Percentiles rank a stretch among this genome's conserved stretches.
Evolutionary conservation across 2,888 invertebrate genomes (phyloP).

Genomic region (Cancer borealis): DNA sequence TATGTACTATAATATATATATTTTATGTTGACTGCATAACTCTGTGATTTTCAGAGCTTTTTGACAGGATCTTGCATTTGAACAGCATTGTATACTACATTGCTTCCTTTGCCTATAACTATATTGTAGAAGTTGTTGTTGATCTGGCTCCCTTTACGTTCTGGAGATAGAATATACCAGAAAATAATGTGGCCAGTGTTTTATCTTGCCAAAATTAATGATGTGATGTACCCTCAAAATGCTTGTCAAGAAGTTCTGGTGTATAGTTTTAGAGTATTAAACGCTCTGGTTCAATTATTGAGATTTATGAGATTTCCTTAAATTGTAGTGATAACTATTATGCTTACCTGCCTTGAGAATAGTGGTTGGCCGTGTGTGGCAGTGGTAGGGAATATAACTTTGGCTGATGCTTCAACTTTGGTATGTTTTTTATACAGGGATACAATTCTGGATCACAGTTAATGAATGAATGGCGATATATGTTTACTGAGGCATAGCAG

Average conservation of each 20-base stretch:
- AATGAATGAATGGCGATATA: constrained; percentile 17
- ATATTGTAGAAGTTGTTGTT: background rate
- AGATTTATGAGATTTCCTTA: constrained; percentile 52
- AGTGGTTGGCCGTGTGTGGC: constrained; percentile 30
- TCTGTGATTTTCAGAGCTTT: constrained; percentile 69
- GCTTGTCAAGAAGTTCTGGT: constrained; percentile 66
- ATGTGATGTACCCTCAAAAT: background rate
- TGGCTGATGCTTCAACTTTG: constrained; percentile 23
- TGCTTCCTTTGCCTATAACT: background rate
- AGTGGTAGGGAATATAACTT: constrained; percentile 5
- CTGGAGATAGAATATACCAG: background rate
- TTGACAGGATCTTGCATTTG: constrained; percentile 55
- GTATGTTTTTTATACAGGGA: constrained; percentile 48
- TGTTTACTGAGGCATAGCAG: constrained; percentile 32
- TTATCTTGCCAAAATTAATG: background rate
- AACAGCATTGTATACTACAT: background rate
- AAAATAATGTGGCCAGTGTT: background rate
- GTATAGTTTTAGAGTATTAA: constrained; percentile 61
- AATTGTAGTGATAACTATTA: constrained; percentile 40
- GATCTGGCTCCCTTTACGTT: background rate
- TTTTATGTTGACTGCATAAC: constrained; percentile 54
- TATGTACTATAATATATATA: background rate
- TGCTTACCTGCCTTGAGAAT: constrained; percentile 50
- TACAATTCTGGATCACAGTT: constrained; percentile 45
- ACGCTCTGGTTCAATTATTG: constrained; percentile 61